A percentile compares a stretch with the other conserved stretches of the same genome.
phyloP scores from a whole-genome alignment of 2,888 invertebrate genomes.

The Drosophila cracens region DNA sequence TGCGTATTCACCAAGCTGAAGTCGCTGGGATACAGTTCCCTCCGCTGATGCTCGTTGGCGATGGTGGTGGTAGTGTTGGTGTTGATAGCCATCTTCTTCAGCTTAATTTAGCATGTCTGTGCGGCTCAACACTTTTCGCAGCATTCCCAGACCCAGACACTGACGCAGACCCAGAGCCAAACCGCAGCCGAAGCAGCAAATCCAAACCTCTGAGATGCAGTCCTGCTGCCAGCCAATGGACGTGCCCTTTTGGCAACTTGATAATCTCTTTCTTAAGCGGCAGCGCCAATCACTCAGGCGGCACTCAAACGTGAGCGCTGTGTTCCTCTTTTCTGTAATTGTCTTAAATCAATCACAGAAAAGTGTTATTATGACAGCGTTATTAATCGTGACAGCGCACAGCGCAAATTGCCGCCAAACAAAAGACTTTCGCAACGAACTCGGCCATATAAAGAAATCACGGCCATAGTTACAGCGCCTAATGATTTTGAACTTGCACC shows the following conservation, averaged over 20 bases:
- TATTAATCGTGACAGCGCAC: conserved; percentile 79
- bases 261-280: conserved; percentile 79
- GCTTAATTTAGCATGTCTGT: conserved; percentile 80
- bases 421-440: conserved; percentile 58
- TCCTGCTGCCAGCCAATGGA: conserved; percentile 47
- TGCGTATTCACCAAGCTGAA: conserved; percentile 45
- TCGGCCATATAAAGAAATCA: conserved; percentile 18
- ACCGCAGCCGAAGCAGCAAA: neutral
- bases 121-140: conserved; percentile 75
- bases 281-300: conserved; percentile 77
- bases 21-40: conserved; percentile 9
- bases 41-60: conserved; percentile 17
- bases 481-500: conserved; percentile 77
- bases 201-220: conserved; percentile 2
- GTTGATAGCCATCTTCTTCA: conserved; percentile 81
- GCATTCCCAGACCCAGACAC: conserved; percentile 39
- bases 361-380: conserved; percentile 80
- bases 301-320: conserved; percentile 75
- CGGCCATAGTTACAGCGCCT: conserved; percentile 48
- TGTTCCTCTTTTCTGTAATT: conserved; percentile 80
- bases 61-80: conserved; percentile 60
- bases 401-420: conserved; percentile 61
- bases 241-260: conserved; percentile 81
- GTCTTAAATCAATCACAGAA: conserved; percentile 80
- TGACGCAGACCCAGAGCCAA: conserved; percentile 9